Evolutionary conservation across 2,888 invertebrate genomes (phyloP).

Genomic region (Cordilura impudica): DNA sequence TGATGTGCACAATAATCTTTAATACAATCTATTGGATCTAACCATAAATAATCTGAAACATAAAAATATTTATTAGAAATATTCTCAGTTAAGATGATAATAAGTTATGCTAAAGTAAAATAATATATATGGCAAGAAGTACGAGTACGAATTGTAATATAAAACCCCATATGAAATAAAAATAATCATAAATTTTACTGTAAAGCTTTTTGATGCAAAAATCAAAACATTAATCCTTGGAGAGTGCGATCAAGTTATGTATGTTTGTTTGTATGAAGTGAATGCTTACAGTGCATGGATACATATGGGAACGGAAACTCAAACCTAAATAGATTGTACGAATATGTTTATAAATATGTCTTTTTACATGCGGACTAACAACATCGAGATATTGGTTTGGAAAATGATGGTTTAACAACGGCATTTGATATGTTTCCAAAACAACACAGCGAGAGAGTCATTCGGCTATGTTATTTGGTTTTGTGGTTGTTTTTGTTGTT

Average conservation of each 20-base stretch:
- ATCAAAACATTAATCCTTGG: conserved; percentile 58
- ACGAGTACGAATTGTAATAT: conserved; percentile 32
- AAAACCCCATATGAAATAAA: conserved; percentile 52
- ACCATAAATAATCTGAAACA: conserved; percentile 24
- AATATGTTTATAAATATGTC: conserved; percentile 48
- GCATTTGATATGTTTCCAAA: conserved; percentile 55
- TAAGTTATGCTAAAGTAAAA: not conserved
- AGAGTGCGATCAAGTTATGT: conserved; percentile 41
- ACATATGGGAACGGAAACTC: conserved; percentile 54
- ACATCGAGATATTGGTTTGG: not conserved
- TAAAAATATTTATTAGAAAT: conserved; percentile 20
- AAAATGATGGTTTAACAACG: conserved; percentile 41
- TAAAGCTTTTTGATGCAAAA: conserved; percentile 41
- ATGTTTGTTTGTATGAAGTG: not conserved
- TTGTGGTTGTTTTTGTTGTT: conserved; percentile 45
- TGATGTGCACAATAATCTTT: not conserved
- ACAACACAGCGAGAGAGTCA: conserved; percentile 11
- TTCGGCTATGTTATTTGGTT: conserved; percentile 36
- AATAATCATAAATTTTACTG: conserved; percentile 57
- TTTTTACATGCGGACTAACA: not conserved
- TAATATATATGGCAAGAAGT: conserved; percentile 2
- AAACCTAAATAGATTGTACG: conserved; percentile 26
- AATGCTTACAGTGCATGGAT: not conserved
- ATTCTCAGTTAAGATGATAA: not conserved
- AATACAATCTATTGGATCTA: conserved; percentile 5